A percentile compares a stretch with the other conserved stretches of the same genome.
phyloP scores from a whole-genome alignment of 2,797 vertebrate species.

The Acanthis flammea region DNA sequence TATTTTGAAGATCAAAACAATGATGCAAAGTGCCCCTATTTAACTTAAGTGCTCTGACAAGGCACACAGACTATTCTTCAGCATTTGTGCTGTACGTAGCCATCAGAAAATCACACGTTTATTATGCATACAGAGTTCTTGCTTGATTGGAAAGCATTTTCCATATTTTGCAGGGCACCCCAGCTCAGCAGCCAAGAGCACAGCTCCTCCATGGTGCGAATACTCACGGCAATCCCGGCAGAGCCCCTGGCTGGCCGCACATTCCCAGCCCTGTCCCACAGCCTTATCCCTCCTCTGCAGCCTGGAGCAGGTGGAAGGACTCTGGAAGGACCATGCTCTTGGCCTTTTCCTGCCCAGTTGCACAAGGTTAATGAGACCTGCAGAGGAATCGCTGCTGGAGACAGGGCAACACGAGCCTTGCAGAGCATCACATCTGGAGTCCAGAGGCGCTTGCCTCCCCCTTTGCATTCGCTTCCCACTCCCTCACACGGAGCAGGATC shows the following conservation, averaged over 20 bases:
- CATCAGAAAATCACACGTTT: constrained; percentile 16
- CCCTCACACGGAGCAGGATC: neutral
- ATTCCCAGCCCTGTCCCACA: accelerated
- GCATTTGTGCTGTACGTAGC: neutral
- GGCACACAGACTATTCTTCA: constrained; percentile 38
- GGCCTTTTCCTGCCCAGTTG: constrained; percentile 44
- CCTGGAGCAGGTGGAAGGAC: constrained; percentile 24
- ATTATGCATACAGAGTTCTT: neutral
- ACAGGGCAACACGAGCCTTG: neutral
- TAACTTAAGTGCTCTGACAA: constrained; percentile 59
- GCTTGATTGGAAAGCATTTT: neutral
- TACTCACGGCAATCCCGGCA: accelerated
- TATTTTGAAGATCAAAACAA: constrained; percentile 65
- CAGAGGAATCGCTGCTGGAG: constrained; percentile 20
- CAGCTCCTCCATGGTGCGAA: accelerated
- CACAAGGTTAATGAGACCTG: constrained; percentile 52
- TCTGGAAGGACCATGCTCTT: neutral
- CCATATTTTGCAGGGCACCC: neutral
- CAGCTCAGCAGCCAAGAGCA: neutral
- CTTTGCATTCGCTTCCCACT: neutral
- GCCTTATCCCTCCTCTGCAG: neutral
- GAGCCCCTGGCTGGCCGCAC: neutral
- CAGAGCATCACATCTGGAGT: constrained; percentile 43
- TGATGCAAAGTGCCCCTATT: constrained; percentile 56
- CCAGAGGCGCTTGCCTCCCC: neutral